Base-by-base conservation (phyloP, 1,140 invertebrate species). In the Caenorhabditis inopinata region DNA sequence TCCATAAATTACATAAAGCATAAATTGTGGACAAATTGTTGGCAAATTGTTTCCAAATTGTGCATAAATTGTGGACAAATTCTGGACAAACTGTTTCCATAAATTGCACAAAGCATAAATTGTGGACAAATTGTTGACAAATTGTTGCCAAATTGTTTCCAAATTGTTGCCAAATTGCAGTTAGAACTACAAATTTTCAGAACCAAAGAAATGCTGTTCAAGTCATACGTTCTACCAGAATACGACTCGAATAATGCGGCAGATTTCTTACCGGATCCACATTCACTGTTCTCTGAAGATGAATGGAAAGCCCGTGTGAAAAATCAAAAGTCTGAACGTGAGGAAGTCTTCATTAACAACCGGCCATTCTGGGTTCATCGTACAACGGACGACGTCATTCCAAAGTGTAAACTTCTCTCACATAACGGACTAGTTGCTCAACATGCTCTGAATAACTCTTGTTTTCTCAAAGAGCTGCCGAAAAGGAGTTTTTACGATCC, bases 301-400 rank as follows among this genome's bases (percentile, higher is more conserved):
- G 58, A 68, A 16, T 21, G n/a, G n/a, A 6, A 29, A 21, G 9
- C 4, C 35, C 9, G 9, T 32, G 5, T 21, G 32, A 68, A 38
- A 21, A 68, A 38, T 68, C 7, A 6, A 7, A 38, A 25, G 23
- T 68, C n/a, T 18, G 58, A 35, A 35, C 27, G 11, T 1, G 29
- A 32, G 9, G 27, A 38, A 0, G 32, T 68, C 9, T 68, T 68
- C 32, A 38, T 38, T 16, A 68, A 68, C 12, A 68, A 68, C 32
- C 58, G 58, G 2, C 58, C 58, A 68, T 68, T 68, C 32, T 68
- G 58, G 58, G n/a, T 68, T 42, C 14, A 68, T 68, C 58, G 58
- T 38, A 68, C 58, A 6, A 68, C 35, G 14, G 58, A 68, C 11
- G 58, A 68, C n/a, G 32, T 38, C 29, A 68, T 68, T 68, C 58